Percentiles rank a stretch among this genome's conserved stretches.
Evolutionary conservation across 2,113 vertebrate species (phyloP).

Genomic region (Sclerurus mexicanus): DNA sequence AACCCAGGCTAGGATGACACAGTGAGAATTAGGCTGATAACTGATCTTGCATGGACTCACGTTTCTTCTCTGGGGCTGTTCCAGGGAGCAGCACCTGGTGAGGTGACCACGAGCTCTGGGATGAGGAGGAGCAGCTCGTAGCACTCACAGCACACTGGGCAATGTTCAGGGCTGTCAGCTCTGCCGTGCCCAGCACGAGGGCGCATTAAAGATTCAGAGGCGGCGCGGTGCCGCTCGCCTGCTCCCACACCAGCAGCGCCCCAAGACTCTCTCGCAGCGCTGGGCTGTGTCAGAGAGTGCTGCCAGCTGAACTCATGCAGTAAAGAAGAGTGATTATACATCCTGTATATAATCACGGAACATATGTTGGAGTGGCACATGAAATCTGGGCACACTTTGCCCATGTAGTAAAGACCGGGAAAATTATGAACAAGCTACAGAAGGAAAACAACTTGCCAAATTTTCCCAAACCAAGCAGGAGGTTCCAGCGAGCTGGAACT

Average conservation of each 20-base stretch:
- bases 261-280: not conserved
- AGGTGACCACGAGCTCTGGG: rapidly evolving
- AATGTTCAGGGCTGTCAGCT: slow-evolving; percentile 21
- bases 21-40: not conserved
- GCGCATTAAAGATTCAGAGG: not conserved
- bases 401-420: slow-evolving; percentile 49
- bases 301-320: slow-evolving; percentile 56
- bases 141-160: slow-evolving; percentile 14
- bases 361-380: slow-evolving; percentile 58
- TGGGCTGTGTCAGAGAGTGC: not conserved
- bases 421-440: slow-evolving; percentile 51
- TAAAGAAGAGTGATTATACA: slow-evolving; percentile 61
- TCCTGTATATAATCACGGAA: slow-evolving; percentile 56
- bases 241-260: rapidly evolving
- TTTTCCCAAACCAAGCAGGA: slow-evolving; percentile 59
- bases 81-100: rapidly evolving
- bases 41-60: rapidly evolving
- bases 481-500: slow-evolving; percentile 63
- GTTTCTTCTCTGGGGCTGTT: rapidly evolving
- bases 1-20: not conserved
- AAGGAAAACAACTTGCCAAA: slow-evolving; percentile 46
- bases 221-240: not conserved
- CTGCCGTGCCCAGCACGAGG: not conserved
- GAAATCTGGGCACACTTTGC: slow-evolving; percentile 63
- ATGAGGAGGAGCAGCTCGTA: not conserved